A percentile compares a stretch with the other conserved stretches of the same genome.
These are phyloP conservation scores for Spheniscus humboldti DNA, from an alignment of 2,797 vertebrate genomes.

Conservation along the genomic window DNA sequence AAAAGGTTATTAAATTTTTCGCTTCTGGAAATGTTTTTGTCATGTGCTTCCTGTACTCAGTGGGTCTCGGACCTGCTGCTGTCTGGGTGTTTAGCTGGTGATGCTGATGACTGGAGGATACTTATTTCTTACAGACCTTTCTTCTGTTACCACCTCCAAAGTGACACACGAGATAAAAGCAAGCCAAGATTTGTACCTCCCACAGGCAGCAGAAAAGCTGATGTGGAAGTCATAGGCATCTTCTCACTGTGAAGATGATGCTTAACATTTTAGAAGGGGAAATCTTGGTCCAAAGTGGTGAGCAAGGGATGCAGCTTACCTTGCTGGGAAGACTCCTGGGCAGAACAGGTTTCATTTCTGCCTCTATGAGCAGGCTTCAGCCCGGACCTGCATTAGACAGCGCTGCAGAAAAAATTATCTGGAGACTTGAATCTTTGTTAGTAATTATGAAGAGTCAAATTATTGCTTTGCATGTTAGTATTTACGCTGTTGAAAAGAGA, in stretches of 20 bases:
- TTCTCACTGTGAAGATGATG: background rate
- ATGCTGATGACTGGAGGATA: background rate
- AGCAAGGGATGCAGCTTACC: rapidly evolving
- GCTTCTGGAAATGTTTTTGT: background rate
- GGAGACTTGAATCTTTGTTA: background rate
- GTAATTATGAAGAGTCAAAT: background rate
- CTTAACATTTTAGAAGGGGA: background rate
- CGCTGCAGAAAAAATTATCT: background rate
- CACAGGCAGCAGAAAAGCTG: background rate
- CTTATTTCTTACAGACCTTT: background rate
- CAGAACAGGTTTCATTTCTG: background rate
- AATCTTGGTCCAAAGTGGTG: background rate
- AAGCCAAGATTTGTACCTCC: background rate
- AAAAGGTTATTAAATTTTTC: background rate
- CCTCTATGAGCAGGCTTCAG: background rate
- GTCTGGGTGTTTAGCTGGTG: background rate
- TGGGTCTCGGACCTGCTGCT: background rate
- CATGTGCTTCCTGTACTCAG: background rate
- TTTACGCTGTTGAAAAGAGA: background rate
- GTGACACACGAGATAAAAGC: background rate
- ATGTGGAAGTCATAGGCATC: background rate
- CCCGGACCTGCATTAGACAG: background rate
- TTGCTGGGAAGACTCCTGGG: rapidly evolving
- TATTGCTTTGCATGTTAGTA: background rate
- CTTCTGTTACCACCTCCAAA: background rate